A percentile compares a stretch with the other conserved stretches of the same genome.
phyloP scores from a whole-genome alignment of 2,888 invertebrate species.

The Leistus spinibarbis region DNA sequence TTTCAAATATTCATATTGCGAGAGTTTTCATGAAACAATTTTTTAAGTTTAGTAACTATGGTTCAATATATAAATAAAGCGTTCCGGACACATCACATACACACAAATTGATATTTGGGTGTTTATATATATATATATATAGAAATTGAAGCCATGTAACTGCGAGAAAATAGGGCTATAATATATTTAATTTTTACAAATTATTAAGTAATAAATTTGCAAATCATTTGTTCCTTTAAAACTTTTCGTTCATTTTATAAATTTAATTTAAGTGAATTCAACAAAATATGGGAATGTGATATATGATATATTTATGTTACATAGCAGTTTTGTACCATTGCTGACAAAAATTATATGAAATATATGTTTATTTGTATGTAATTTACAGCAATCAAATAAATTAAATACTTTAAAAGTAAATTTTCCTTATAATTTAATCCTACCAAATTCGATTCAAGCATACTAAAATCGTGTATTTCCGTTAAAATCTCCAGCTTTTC shows the following conservation, averaged over 20 bases:
- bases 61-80: too few relatives aligned
- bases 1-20: constrained; percentile 19
- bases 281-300: constrained; percentile 40
- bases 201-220: background rate
- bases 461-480: too few relatives aligned
- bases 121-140: background rate
- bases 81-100: too few relatives aligned
- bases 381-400: background rate
- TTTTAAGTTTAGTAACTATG: too few relatives aligned
- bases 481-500: too few relatives aligned
- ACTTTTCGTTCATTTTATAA: constrained; percentile 5
- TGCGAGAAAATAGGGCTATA: too few relatives aligned
- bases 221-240: background rate
- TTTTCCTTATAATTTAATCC: background rate
- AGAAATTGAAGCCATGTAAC: background rate
- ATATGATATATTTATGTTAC: constrained; percentile 37
- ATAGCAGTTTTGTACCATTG: constrained; percentile 38
- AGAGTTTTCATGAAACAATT: too few relatives aligned
- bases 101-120: too few relatives aligned
- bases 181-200: background rate
- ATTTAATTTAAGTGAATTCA: constrained; percentile 6
- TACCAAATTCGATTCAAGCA: too few relatives aligned
- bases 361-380: background rate
- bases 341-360: background rate
- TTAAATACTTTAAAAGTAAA: background rate